Base-by-base conservation (phyloP, 2,797 vertebrate genomes). In the Channa striata region DNA sequence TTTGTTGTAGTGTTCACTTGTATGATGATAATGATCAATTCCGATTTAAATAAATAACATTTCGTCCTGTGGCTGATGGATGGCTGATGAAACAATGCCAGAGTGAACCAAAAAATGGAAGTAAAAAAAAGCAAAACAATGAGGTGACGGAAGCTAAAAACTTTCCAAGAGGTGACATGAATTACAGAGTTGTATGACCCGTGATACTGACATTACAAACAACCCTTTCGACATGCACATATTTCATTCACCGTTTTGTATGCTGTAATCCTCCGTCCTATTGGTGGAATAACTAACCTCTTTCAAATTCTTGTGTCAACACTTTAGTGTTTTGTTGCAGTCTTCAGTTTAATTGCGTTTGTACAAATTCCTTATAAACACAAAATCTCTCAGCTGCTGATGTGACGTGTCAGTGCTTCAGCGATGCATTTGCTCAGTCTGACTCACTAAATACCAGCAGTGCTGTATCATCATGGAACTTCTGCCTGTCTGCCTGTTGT, bases 391-490 rank as follows among this genome's bases (percentile, higher is more conserved):
- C 58, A 59, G 71, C 79, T 73, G 75, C 84, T 79, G 73, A 73
- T 59, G 64, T 23, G 50, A 76, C 11, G 46, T 77, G 80, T 77
- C 75, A 52, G 70, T 36, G 47, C 54, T 52, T 68, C 51, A 47
- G 68, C 47, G 54, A 8, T 44, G 64, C 39, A 17, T 85, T 68
- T 78, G 73, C 53, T 71, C 77, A 73, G 65, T 42, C 59, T 48
- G 86, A 90, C 77, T 92, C 86, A 86, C 65, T 77, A 72, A 65
- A 82, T 84, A 59, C 72, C 20, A 36, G 74, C 63, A 71, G 33
- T 11, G 58, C 61, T 84, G 80, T 71, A 56, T 86, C 71, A 81
- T 71, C 60, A 39, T 21, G 39, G 36, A 66, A 68, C 58, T 71
- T 76, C 54, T 30, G 10, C 20, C n/a, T n/a, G n/a, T n/a, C n/a